These are phyloP conservation scores for Aphaenogaster floridana DNA, from an alignment of 1,140 invertebrate species.

Conservation along the genomic window DNA sequence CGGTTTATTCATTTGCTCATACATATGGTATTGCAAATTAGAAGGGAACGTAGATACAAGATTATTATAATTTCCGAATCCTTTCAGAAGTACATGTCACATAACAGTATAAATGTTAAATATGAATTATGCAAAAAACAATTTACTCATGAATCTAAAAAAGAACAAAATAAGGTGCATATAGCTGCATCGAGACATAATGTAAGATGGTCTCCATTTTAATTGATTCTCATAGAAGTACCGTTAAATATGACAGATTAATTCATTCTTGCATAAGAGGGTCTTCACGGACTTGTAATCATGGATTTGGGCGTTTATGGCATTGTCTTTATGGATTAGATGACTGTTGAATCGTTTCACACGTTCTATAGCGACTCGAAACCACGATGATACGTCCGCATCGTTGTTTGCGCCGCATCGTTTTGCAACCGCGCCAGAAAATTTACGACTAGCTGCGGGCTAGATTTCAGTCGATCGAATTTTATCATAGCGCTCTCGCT, in stretches of 20 bases:
- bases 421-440: conserved; percentile 49
- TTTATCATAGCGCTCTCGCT: conserved; percentile 26
- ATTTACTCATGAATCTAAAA: neutral
- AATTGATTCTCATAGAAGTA: neutral
- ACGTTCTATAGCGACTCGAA: neutral
- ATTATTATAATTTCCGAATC: neutral
- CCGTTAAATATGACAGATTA: neutral
- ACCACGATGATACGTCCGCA: conserved; percentile 31
- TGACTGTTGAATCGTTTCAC: conserved; percentile 17
- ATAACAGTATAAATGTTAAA: neutral
- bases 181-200: neutral
- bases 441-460: conserved; percentile 52
- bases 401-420: conserved; percentile 40
- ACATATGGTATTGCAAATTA: neutral
- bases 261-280: neutral
- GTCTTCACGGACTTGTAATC: neutral
- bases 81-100: neutral
- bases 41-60: neutral
- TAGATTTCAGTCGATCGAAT: conserved; percentile 48
- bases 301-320: neutral
- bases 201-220: neutral
- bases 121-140: neutral
- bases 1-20: conserved; percentile 30
- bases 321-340: conserved; percentile 28
- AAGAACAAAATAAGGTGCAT: neutral